Conservation (phyloP, 2,888 invertebrate species). For the Drosophila demipolita region DNA sequence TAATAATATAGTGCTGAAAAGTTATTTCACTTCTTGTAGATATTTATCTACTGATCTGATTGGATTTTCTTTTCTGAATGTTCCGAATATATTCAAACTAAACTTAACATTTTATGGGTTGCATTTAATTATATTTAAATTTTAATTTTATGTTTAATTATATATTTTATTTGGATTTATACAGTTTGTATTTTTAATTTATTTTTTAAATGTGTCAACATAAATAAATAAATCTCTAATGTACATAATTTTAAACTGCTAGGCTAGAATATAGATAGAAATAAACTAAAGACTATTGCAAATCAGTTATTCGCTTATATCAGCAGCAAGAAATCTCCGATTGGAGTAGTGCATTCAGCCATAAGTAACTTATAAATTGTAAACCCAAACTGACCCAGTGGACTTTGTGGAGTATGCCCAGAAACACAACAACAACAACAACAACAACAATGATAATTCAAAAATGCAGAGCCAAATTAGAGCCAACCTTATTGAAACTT, state of each 20-base stretch:
- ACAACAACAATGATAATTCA: constrained; percentile 40
- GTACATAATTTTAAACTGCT: not conserved
- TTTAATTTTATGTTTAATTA: not conserved
- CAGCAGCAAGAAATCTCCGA: constrained; percentile 5
- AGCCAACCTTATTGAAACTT: constrained; percentile 75
- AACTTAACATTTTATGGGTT: not conserved
- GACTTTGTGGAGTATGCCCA: constrained; percentile 56
- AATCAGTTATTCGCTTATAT: too few species aligned
- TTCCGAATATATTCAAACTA: not conserved
- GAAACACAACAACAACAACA: constrained; percentile 5
- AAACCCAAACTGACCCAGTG: constrained; percentile 82
- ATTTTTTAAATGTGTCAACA: not conserved
- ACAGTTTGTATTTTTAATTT: not conserved
- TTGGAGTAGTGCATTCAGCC: constrained; percentile 76
- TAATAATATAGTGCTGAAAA: not conserved
- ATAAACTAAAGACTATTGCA: not conserved
- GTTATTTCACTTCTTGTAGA: not conserved
- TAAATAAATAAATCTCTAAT: not conserved
- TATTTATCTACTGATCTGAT: not conserved
- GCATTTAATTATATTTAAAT: not conserved
- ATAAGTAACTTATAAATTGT: constrained; percentile 84
- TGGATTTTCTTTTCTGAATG: not conserved
- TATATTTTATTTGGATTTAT: not conserved
- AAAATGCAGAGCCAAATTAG: constrained; percentile 67
- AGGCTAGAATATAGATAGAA: not conserved